These are phyloP conservation scores for Acanthurus leucopareius DNA, from an alignment of 2,797 vertebrate genomes.

Conservation along the genomic window DNA sequence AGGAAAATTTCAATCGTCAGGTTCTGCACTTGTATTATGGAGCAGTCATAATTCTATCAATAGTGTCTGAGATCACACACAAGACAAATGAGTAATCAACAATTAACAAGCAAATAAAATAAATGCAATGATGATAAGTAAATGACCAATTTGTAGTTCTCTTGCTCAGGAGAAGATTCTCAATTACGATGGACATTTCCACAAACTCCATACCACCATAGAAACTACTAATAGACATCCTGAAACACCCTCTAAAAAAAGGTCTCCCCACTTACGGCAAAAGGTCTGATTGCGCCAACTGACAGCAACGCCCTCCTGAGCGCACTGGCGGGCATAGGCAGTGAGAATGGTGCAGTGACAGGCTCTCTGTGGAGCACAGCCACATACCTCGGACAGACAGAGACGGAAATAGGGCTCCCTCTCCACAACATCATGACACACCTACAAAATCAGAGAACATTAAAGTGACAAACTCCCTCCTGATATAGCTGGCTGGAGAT, in stretches of 20 bases:
- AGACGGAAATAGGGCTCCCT: slow-evolving; percentile 86
- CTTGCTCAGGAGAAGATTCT: not conserved
- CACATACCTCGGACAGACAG: slow-evolving; percentile 88
- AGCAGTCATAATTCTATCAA: not conserved
- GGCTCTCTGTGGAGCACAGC: slow-evolving; percentile 71
- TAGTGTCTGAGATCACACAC: too few relatives aligned
- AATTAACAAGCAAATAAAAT: not conserved
- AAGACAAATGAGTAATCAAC: too few relatives aligned
- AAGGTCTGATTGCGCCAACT: slow-evolving; percentile 90
- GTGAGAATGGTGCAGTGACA: slow-evolving; percentile 89
- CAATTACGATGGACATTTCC: not conserved
- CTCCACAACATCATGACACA: slow-evolving; percentile 89
- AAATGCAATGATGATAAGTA: not conserved
- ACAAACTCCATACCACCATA: not conserved
- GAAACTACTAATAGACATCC: too few relatives aligned
- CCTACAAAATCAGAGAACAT: slow-evolving; percentile 70
- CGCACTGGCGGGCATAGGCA: slow-evolving; percentile 88
- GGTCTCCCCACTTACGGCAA: slow-evolving; percentile 85
- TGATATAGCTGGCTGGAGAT: fast-evolving
- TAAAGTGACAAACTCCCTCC: not conserved
- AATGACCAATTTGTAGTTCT: not conserved
- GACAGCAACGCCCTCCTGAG: slow-evolving; percentile 83
- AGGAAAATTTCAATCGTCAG: too few relatives aligned
- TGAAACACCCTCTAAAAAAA: too few relatives aligned
- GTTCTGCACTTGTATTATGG: not conserved